These are phyloP conservation scores for Coptodon bakossiorum DNA, from an alignment of 2,113 vertebrate species.

Conservation along the genomic window DNA sequence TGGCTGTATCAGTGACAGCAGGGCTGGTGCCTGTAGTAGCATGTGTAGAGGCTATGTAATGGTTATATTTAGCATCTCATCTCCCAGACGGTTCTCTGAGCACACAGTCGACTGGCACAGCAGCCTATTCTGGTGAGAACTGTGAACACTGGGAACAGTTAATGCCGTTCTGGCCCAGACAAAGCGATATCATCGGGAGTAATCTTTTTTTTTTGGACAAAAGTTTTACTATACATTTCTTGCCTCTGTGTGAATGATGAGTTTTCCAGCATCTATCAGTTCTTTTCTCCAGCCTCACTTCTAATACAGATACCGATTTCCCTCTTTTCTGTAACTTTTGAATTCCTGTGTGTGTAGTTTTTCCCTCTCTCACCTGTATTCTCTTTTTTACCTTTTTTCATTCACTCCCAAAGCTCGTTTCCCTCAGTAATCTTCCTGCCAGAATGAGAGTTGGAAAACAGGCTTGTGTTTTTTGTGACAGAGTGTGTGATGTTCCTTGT, in stretches of 20 bases:
- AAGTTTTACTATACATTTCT: neutral
- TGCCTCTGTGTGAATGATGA: neutral
- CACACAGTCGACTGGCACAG: slow-evolving; percentile 27
- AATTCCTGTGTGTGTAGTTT: neutral
- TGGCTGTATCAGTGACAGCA: slow-evolving; percentile 22
- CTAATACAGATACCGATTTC: neutral
- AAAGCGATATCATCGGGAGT: neutral
- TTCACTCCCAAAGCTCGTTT: slow-evolving; percentile 9
- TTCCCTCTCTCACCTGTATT: neutral
- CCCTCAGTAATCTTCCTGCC: slow-evolving; percentile 20
- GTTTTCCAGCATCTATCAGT: neutral
- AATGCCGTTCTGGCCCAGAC: slow-evolving; percentile 11
- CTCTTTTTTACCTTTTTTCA: neutral
- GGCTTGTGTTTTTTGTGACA: slow-evolving; percentile 5
- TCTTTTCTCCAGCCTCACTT: neutral
- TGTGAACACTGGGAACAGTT: slow-evolving; percentile 13
- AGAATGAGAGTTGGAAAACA: slow-evolving; percentile 16
- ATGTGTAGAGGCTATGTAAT: slow-evolving; percentile 30
- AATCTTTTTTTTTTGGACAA: neutral
- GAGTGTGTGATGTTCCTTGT: slow-evolving; percentile 47
- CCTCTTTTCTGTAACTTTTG: neutral
- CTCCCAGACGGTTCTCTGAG: slow-evolving; percentile 44
- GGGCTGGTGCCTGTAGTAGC: slow-evolving; percentile 31
- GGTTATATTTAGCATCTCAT: slow-evolving; percentile 65
- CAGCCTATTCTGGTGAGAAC: slow-evolving; percentile 31